A percentile compares a stretch with the other conserved stretches of the same genome.
phyloP scores from a whole-genome alignment of 2,888 invertebrate species.

The Drosophila mercatorum region DNA sequence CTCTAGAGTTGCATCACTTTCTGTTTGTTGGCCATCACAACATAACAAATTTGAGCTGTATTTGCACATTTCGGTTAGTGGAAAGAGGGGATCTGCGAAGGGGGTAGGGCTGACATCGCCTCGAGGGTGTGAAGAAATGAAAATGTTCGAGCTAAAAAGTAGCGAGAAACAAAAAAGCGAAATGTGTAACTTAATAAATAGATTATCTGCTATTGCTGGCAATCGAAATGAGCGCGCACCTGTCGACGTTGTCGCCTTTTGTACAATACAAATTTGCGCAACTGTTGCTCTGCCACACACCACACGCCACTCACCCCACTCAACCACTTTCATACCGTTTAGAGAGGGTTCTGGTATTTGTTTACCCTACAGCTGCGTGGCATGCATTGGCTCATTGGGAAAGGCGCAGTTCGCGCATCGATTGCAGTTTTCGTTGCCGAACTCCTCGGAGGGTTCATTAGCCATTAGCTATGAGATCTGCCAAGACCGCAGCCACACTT shows the following conservation, averaged over 20 bases:
- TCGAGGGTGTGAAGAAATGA: slow-evolving; percentile 44
- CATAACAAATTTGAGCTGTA: slow-evolving; percentile 24
- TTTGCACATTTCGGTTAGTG: slow-evolving; percentile 45
- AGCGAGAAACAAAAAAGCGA: slow-evolving; percentile 30
- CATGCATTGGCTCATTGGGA: slow-evolving; percentile 26
- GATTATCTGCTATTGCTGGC: slow-evolving; percentile 49
- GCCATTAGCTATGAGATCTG: slow-evolving; percentile 22
- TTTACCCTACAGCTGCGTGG: slow-evolving; percentile 29
- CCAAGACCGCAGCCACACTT: slow-evolving; percentile 26
- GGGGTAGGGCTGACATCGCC: slow-evolving; percentile 29
- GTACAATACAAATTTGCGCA: slow-evolving; percentile 74
- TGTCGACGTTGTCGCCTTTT: slow-evolving; percentile 59
- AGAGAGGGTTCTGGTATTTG: slow-evolving; percentile 34
- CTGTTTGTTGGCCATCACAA: slow-evolving; percentile 36
- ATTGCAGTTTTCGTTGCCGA: slow-evolving; percentile 30
- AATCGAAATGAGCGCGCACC: slow-evolving; percentile 64
- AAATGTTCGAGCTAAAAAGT: slow-evolving; percentile 44
- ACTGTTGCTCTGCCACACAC: slow-evolving; percentile 38
- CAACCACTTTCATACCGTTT: slow-evolving; percentile 1
- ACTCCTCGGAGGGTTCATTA: slow-evolving; percentile 38
- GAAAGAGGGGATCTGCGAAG: slow-evolving; percentile 22
- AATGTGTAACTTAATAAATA: slow-evolving; percentile 70
- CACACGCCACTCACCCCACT: background rate
- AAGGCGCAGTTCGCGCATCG: slow-evolving; percentile 34
- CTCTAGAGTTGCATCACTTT: slow-evolving; percentile 59